phyloP scores from a whole-genome alignment of 23 tunicate genomes.

The Diplosoma virens region DNA sequence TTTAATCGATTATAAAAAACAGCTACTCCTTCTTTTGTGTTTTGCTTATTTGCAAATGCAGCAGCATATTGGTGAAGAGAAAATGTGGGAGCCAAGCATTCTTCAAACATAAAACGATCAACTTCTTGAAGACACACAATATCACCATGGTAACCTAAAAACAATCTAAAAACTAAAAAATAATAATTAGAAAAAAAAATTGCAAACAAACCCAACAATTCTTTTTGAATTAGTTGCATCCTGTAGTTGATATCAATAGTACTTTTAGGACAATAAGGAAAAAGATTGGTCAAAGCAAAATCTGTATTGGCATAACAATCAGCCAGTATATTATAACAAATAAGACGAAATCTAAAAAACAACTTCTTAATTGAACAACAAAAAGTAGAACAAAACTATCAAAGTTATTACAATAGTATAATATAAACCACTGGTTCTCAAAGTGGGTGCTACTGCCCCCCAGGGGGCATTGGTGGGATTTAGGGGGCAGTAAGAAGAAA shows the following conservation, averaged over 20 bases:
- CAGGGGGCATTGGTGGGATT: too few species aligned
- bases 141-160: conserved; percentile 89
- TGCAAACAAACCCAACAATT: conserved; percentile 45
- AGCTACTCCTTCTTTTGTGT: conserved; percentile 82
- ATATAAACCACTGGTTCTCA: too few species aligned
- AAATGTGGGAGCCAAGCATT: conserved; percentile 49
- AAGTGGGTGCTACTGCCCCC: too few species aligned
- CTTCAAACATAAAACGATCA: conserved; percentile 69
- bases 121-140: conserved; percentile 90
- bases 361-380: neutral
- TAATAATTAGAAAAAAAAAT: neutral
- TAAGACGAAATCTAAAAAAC: conserved; percentile 61
- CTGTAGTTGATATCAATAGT: conserved; percentile 61
- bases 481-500: too few species aligned
- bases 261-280: conserved; percentile 82
- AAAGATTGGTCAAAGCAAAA: conserved; percentile 51
- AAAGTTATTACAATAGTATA: too few species aligned
- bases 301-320: conserved; percentile 88
- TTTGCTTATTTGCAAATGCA: conserved; percentile 56
- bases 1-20: conserved; percentile 57
- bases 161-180: neutral
- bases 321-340: conserved; percentile 94
- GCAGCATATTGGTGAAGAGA: conserved; percentile 60
- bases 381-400: too few species aligned
- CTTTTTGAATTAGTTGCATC: conserved; percentile 67